Percentiles rank a stretch among this genome's conserved stretches.
Conservation (phyloP, 2,113 vertebrate species). For the Phalacrocorax pelagicus region DNA sequence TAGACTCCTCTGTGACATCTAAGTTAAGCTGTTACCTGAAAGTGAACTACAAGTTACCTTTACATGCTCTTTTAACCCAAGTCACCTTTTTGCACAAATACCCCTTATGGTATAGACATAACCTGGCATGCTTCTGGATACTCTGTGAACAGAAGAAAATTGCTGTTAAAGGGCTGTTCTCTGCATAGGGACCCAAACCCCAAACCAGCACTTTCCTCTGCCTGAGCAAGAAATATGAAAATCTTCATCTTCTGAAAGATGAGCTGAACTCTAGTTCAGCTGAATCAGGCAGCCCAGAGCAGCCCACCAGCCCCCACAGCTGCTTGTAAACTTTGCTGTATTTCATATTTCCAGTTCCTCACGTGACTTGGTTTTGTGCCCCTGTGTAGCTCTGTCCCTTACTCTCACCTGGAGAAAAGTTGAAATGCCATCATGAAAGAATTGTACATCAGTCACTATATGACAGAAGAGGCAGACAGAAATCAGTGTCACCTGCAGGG, state of each 20-base stretch:
- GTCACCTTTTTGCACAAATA: not conserved
- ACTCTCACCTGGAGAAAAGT: not conserved
- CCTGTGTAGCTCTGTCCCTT: not conserved
- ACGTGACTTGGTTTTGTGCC: not conserved
- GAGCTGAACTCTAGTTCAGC: not conserved
- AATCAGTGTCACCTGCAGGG: not conserved
- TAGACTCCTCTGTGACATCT: not conserved
- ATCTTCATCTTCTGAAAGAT: not conserved
- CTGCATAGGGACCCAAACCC: not conserved
- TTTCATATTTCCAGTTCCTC: not conserved
- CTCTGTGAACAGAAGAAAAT: not conserved
- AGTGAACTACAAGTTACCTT: not conserved
- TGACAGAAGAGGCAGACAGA: not conserved
- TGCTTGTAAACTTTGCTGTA: not conserved
- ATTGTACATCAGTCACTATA: not conserved
- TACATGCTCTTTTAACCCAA: not conserved
- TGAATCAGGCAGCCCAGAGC: not conserved
- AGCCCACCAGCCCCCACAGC: not conserved
- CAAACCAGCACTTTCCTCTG: not conserved
- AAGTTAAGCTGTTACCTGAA: not conserved
- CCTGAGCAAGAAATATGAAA: not conserved
- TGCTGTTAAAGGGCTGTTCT: not conserved
- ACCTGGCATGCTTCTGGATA: not conserved
- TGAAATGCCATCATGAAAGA: not conserved
- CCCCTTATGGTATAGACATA: not conserved